Evolutionary conservation across 2,797 vertebrate species (phyloP).

Genomic region (Moxostoma hubbsi): DNA sequence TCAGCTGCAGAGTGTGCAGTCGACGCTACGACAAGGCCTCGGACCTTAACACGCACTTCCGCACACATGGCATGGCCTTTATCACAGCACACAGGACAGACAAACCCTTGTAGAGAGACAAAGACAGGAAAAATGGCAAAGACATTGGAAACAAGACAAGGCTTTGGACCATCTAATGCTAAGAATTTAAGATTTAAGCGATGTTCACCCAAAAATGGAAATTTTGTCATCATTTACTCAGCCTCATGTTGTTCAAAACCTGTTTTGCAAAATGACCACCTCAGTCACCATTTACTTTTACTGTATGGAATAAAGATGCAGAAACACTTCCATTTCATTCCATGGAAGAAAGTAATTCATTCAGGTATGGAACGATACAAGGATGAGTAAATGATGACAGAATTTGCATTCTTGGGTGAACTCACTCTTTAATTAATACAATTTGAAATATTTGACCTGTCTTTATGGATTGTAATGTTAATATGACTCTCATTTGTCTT

Average conservation of each 20-base stretch:
- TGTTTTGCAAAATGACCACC: too few species aligned
- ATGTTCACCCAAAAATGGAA: too few species aligned
- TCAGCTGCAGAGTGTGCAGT: slow-evolving; percentile 89
- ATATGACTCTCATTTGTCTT: slow-evolving; percentile 1
- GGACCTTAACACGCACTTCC: slow-evolving; percentile 95
- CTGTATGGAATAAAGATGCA: too few species aligned
- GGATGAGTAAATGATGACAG: too few species aligned
- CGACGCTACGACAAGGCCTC: slow-evolving; percentile 88
- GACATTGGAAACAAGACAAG: neutral
- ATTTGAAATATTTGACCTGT: slow-evolving; percentile 4
- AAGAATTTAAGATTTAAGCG: slow-evolving; percentile 30
- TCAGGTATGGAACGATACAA: too few species aligned
- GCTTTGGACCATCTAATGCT: slow-evolving; percentile 18
- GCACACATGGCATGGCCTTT: slow-evolving; percentile 97
- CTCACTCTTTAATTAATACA: neutral
- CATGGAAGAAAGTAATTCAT: too few species aligned
- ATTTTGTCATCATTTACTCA: too few species aligned
- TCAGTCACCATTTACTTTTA: too few species aligned
- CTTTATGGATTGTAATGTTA: slow-evolving; percentile 9
- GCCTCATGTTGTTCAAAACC: too few species aligned
- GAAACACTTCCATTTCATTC: too few species aligned
- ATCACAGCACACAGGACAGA: slow-evolving; percentile 91
- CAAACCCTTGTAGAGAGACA: slow-evolving; percentile 74
- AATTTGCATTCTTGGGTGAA: too few species aligned
- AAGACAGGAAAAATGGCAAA: neutral